Evolutionary conservation across 1,140 invertebrate species (phyloP).

Genomic region (Ostrea edulis): DNA sequence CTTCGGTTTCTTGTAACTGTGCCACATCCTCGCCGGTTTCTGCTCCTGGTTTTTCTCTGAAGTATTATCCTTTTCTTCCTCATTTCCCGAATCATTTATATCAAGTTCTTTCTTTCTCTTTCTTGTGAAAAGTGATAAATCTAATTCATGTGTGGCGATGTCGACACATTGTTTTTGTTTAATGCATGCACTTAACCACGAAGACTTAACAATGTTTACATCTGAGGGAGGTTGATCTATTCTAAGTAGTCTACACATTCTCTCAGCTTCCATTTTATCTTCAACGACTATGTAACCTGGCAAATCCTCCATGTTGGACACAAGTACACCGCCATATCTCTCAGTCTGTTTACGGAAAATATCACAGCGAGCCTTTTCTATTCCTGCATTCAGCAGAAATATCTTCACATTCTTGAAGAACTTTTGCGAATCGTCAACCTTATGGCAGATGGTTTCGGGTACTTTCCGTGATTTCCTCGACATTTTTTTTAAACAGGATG

Average conservation of each 20-base stretch:
- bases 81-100: slow-evolving; percentile 33
- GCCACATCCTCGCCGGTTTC: slow-evolving; percentile 61
- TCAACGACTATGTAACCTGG: slow-evolving; percentile 73
- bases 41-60: not conserved
- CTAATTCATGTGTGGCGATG: slow-evolving; percentile 55
- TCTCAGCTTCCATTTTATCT: slow-evolving; percentile 74
- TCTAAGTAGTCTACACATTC: slow-evolving; percentile 71
- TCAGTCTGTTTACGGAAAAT: slow-evolving; percentile 73
- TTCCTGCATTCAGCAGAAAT: slow-evolving; percentile 73
- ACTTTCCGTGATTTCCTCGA: slow-evolving; percentile 40
- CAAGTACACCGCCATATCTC: slow-evolving; percentile 69
- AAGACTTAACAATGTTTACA: slow-evolving; percentile 70
- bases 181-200: slow-evolving; percentile 77
- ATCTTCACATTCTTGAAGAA: slow-evolving; percentile 60
- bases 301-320: slow-evolving; percentile 46
- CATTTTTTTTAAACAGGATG: slow-evolving; percentile 17
- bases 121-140: slow-evolving; percentile 39
- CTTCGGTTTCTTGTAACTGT: slow-evolving; percentile 58
- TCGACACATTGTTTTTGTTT: slow-evolving; percentile 65
- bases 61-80: not conserved
- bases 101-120: slow-evolving; percentile 29
- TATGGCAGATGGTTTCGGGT: slow-evolving; percentile 4
- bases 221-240: slow-evolving; percentile 60
- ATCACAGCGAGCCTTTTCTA: slow-evolving; percentile 74
- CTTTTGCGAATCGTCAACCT: not conserved